These are phyloP conservation scores for Fopius arisanus DNA, from an alignment of 1,140 invertebrate genomes.

Conservation along the genomic window DNA sequence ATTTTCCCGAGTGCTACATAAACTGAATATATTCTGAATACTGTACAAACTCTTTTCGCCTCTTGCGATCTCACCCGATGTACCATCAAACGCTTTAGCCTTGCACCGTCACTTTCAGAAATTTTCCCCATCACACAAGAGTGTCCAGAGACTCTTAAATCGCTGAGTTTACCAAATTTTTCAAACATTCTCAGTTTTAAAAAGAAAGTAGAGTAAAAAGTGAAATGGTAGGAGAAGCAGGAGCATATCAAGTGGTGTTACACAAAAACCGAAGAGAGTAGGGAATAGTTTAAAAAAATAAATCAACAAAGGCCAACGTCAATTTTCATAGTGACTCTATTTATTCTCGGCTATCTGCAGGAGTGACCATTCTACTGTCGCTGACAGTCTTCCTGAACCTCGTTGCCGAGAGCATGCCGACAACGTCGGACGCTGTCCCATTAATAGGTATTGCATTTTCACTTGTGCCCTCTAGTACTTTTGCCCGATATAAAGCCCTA, in stretches of 20 bases:
- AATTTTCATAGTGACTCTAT: constrained; percentile 30
- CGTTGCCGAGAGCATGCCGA: constrained; percentile 83
- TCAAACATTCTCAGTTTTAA: background rate
- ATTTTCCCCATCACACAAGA: background rate
- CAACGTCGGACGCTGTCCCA: constrained; percentile 84
- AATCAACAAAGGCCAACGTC: constrained; percentile 8
- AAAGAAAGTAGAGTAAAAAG: background rate
- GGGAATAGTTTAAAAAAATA: constrained; percentile 9
- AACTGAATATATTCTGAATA: background rate
- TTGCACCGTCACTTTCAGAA: constrained; percentile 14
- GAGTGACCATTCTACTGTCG: constrained; percentile 88
- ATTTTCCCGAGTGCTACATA: background rate
- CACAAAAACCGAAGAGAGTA: background rate
- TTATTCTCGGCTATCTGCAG: constrained; percentile 64
- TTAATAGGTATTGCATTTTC: constrained; percentile 73
- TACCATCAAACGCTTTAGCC: background rate
- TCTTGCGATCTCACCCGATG: background rate
- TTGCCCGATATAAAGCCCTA: background rate
- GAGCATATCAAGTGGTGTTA: background rate
- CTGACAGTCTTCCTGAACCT: constrained; percentile 90
- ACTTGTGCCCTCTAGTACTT: constrained; percentile 12
- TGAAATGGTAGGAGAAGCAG: background rate
- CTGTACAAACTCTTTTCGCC: background rate
- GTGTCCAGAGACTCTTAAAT: background rate
- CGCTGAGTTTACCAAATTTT: background rate